These are phyloP conservation scores for Drosophila mimetica DNA, from an alignment of 2,888 invertebrate genomes.

Conservation along the genomic window DNA sequence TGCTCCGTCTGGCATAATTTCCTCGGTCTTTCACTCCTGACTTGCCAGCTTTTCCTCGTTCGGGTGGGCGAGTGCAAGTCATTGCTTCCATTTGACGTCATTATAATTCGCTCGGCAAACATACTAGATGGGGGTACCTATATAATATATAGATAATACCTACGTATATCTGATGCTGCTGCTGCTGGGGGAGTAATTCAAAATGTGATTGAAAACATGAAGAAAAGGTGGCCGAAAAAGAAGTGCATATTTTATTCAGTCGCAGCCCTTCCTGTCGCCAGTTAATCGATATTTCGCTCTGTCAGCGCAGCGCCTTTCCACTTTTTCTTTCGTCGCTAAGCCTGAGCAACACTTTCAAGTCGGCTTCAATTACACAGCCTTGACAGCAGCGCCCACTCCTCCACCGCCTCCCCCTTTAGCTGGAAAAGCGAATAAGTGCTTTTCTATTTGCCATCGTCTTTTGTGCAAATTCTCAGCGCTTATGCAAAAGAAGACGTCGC, in stretches of 20 bases:
- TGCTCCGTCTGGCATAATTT: slow-evolving; percentile 57
- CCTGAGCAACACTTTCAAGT: slow-evolving; percentile 54
- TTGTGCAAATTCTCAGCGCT: slow-evolving; percentile 56
- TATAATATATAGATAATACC: slow-evolving; percentile 22
- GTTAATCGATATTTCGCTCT: slow-evolving; percentile 31
- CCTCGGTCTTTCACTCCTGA: slow-evolving; percentile 54
- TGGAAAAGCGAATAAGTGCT: slow-evolving; percentile 56
- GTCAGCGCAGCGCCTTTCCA: slow-evolving; percentile 1
- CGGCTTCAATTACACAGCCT: slow-evolving; percentile 69
- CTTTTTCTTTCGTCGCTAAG: slow-evolving; percentile 32
- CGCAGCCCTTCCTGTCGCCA: slow-evolving; percentile 26
- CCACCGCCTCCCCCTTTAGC: background rate
- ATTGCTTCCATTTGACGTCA: slow-evolving; percentile 57
- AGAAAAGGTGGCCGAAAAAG: slow-evolving; percentile 10
- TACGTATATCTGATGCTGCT: slow-evolving; percentile 8
- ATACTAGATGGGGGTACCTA: slow-evolving; percentile 12
- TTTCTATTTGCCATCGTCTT: slow-evolving; percentile 60
- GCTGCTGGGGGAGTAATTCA: slow-evolving; percentile 5
- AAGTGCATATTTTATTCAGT: slow-evolving; percentile 34
- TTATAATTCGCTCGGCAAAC: slow-evolving; percentile 50
- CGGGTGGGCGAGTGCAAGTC: slow-evolving; percentile 31
- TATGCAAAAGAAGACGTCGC: slow-evolving; percentile 58
- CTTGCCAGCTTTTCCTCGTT: slow-evolving; percentile 55
- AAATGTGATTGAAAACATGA: slow-evolving; percentile 39
- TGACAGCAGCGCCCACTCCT: slow-evolving; percentile 2